Evolutionary conservation across 2,113 vertebrate genomes (phyloP).

Genomic region (Glaucomys volans): DNA sequence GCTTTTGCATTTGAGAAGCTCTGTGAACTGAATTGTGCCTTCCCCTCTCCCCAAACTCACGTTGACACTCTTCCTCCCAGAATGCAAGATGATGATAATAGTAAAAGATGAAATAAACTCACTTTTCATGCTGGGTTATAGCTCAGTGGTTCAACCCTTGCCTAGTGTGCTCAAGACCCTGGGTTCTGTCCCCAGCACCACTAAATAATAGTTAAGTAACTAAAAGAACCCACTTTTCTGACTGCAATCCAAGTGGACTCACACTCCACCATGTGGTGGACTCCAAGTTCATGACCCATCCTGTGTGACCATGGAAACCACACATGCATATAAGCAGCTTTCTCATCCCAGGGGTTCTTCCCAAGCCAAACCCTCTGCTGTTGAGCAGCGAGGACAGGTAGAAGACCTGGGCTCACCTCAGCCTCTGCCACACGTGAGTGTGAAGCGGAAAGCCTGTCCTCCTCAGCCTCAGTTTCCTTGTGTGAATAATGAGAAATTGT

Average conservation of each 20-base stretch:
- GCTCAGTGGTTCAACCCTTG: background rate
- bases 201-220: background rate
- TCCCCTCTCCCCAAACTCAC: background rate
- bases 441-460: background rate
- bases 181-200: background rate
- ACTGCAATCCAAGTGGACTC: background rate
- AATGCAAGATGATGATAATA: background rate
- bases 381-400: accelerated
- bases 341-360: background rate
- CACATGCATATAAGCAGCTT: background rate
- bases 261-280: accelerated
- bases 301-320: background rate
- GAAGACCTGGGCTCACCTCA: background rate
- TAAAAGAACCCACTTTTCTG: background rate
- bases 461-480: background rate
- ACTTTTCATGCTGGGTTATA: background rate
- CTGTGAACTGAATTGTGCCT: background rate
- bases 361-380: background rate
- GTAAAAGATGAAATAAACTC: background rate
- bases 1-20: background rate
- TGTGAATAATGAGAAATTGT: background rate
- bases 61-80: background rate
- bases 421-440: background rate
- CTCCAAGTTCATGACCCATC: background rate
- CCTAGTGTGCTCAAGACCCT: background rate